Evolutionary conservation across 2,888 invertebrate species (phyloP), one percentile per base, ranked within the genome.

Genomic region (Ochropleura plecta): DNA sequence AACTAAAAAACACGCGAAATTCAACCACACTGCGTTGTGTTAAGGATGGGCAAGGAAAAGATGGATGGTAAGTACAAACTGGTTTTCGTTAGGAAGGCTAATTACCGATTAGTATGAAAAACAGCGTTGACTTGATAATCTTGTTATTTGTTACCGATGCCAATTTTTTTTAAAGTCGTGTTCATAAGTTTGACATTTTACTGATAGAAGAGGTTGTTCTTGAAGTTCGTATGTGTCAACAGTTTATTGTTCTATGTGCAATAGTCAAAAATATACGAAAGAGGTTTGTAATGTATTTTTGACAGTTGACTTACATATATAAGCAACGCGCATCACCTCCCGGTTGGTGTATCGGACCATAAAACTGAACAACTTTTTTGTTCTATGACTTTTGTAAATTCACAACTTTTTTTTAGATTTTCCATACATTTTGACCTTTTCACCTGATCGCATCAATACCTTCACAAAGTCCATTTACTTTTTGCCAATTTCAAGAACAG

Each of bases 101-200:
- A 87, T 86, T 79, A 86, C 63, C 53, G 73, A 87, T 79, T 80
- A 66, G 73, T 74, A 76, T 66, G 66, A 73, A 63, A 79, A 79
- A 79, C 53, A 68, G 40, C 62, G 73, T 75, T 74, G 72, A 87
- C 51, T 78, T 62, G 63, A 57, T 78, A 76, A 71, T 83, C 78
- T 71, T 16, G 40, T 40, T 63, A 75, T 85, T 85, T 77, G 68
- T 73, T 67, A 76, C 40, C 7, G 73, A n/a, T 76, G 79, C 73
- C 71, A 87, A 64, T 49, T 76, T 82, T 85, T 74, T 75, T 73
- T 76, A 42, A 3, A 51, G 20, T 7, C 20, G 3, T 55, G 44
- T 59, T n/a, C 16, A 0, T 44, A n/a, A 18, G 14, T 55, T 66
- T 85, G 82, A 55, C 78, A 48, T 40, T 64, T 73, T 44, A 82